These are phyloP conservation scores for Nettapus auritus DNA, from an alignment of 2,113 vertebrate genomes.

Conservation along the genomic window DNA sequence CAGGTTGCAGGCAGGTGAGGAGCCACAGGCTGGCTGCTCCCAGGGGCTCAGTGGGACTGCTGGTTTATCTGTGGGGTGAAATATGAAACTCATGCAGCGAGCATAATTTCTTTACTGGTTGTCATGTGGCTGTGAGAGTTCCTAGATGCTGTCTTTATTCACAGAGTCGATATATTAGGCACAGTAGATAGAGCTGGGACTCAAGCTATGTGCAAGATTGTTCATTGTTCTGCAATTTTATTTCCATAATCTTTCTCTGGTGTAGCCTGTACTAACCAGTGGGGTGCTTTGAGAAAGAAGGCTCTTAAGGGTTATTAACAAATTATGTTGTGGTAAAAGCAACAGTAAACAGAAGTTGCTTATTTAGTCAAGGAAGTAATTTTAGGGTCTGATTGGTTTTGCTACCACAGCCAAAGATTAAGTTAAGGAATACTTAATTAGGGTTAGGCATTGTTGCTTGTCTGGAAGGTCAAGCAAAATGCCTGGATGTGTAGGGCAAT, in stretches of 20 bases:
- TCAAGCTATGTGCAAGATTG: not conserved
- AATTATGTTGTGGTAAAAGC: not conserved
- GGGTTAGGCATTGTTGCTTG: not conserved
- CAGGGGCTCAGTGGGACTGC: accelerated
- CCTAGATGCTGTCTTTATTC: not conserved
- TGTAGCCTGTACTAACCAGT: not conserved
- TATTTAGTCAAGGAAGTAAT: not conserved
- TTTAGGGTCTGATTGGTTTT: not conserved
- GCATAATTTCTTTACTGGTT: not conserved
- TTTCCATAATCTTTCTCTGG: not conserved
- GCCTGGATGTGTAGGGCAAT: not conserved
- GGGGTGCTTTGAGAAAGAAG: not conserved
- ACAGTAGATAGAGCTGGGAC: accelerated
- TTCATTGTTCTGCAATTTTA: not conserved
- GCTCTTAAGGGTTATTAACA: not conserved
- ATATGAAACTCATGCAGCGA: not conserved
- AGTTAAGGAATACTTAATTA: not conserved
- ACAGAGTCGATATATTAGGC: not conserved
- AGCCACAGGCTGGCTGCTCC: not conserved
- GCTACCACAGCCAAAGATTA: not conserved
- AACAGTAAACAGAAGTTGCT: not conserved
- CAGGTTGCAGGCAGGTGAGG: not conserved
- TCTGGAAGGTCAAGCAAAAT: not conserved
- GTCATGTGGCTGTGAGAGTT: not conserved
- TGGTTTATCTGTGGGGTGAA: not conserved